Percentiles rank a stretch among this genome's conserved stretches.
phyloP scores from a whole-genome alignment of 1,140 invertebrate genomes.

The Manduca sexta region DNA sequence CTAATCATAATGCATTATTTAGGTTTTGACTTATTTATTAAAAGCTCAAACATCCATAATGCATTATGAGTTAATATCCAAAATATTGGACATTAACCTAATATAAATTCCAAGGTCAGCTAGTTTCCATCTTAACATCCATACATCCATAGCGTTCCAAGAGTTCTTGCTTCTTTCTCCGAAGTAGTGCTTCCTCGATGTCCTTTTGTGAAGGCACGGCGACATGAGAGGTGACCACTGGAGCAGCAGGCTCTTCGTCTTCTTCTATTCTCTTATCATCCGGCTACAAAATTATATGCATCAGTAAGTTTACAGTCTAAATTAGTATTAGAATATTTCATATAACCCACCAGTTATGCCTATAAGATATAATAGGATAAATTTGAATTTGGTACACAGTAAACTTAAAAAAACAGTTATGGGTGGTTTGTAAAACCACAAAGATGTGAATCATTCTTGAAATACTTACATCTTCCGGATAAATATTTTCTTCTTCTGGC shows the following conservation, averaged over 20 bases:
- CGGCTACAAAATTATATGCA: slow-evolving; percentile 33
- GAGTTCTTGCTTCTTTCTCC: slow-evolving; percentile 91
- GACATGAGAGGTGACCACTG: slow-evolving; percentile 85
- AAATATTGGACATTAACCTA: no score
- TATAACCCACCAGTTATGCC: no score
- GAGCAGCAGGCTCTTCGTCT: slow-evolving; percentile 29
- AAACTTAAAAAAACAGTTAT: no score
- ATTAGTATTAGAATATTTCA: no score
- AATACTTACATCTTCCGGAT: slow-evolving; percentile 65
- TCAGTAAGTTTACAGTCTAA: not conserved
- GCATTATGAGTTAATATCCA: no score
- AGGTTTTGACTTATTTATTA: no score
- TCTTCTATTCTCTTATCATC: slow-evolving; percentile 61
- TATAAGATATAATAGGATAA: no score
- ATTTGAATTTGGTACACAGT: no score
- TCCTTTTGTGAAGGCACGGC: slow-evolving; percentile 91
- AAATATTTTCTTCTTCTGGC: slow-evolving; percentile 73
- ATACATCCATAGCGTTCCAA: slow-evolving; percentile 81
- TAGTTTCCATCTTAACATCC: slow-evolving; percentile 60
- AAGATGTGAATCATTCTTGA: no score
- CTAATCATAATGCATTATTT: no score
- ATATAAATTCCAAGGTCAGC: slow-evolving; percentile 23
- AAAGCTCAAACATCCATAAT: no score
- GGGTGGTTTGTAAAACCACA: no score
- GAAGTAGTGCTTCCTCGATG: slow-evolving; percentile 90